These are phyloP conservation scores for Hephaestus fuliginosus DNA, from an alignment of 2,797 vertebrate genomes.

Conservation along the genomic window DNA sequence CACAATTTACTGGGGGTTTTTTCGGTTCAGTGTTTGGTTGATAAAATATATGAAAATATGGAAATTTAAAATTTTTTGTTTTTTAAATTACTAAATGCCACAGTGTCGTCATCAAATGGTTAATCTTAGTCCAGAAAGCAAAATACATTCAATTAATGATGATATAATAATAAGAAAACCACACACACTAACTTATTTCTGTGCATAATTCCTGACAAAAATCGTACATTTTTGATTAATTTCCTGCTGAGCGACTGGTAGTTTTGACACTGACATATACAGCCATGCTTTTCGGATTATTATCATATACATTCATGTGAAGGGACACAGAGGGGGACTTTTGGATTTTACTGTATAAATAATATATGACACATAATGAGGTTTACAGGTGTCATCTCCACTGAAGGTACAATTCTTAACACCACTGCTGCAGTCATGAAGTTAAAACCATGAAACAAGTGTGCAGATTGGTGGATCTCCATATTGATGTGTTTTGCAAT, in stretches of 20 bases:
- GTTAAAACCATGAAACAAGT: background rate
- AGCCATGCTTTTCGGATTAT: background rate
- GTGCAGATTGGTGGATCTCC: conserved; percentile 6
- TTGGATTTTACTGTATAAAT: background rate
- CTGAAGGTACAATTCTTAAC: background rate
- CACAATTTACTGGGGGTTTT: background rate
- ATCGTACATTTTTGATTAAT: background rate
- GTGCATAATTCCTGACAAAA: background rate
- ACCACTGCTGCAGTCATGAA: background rate
- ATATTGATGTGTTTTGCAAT: conserved; percentile 10
- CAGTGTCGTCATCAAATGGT: background rate
- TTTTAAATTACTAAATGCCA: no score
- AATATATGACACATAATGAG: background rate
- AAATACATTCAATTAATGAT: background rate
- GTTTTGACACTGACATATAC: background rate
- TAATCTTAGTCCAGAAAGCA: background rate
- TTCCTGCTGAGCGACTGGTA: background rate
- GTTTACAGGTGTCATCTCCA: background rate
- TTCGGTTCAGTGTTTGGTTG: background rate
- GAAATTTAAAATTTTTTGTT: no score
- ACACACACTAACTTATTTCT: background rate
- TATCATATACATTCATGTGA: background rate
- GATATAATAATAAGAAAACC: background rate
- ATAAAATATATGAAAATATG: background rate
- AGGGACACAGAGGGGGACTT: background rate